Evolutionary conservation across 2,113 vertebrate genomes (phyloP).

Genomic region (Oreotrochilus melanogaster): DNA sequence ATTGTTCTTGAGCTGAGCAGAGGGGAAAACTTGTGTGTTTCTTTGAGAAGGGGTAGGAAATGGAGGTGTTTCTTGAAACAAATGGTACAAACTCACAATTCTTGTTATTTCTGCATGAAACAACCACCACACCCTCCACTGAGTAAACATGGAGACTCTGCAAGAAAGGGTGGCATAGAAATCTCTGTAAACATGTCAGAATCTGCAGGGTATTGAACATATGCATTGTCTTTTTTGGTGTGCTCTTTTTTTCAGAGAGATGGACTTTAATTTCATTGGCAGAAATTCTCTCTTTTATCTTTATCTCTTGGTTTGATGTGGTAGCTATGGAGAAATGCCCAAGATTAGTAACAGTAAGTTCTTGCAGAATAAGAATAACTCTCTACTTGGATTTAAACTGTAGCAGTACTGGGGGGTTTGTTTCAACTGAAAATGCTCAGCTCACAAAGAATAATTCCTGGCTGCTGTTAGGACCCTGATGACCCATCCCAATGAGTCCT

Average conservation of each 20-base stretch:
- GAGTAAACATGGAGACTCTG: not conserved
- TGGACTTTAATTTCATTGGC: constrained; percentile 21
- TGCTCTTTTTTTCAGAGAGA: not conserved
- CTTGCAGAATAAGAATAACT: constrained; percentile 45
- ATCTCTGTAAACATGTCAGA: not conserved
- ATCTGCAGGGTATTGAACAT: not conserved
- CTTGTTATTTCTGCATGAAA: not conserved
- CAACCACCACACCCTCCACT: not conserved
- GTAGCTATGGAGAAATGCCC: constrained; percentile 65
- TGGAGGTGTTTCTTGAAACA: not conserved
- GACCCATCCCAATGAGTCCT: not conserved
- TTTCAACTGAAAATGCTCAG: not conserved
- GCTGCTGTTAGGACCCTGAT: not conserved
- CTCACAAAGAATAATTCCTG: not conserved
- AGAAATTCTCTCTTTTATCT: constrained; percentile 53
- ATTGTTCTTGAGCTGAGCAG: not conserved
- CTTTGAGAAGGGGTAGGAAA: not conserved
- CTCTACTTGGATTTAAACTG: constrained; percentile 3
- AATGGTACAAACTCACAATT: not conserved
- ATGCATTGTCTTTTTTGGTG: not conserved
- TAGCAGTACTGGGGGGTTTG: not conserved
- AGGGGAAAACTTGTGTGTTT: not conserved
- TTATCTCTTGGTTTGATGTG: constrained; percentile 63
- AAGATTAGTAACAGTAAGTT: constrained; percentile 58
- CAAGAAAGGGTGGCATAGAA: not conserved